Evolutionary conservation across 2,797 vertebrate species (phyloP), one percentile per base, ranked within the genome.

Genomic region (Loriculus beryllinus): DNA sequence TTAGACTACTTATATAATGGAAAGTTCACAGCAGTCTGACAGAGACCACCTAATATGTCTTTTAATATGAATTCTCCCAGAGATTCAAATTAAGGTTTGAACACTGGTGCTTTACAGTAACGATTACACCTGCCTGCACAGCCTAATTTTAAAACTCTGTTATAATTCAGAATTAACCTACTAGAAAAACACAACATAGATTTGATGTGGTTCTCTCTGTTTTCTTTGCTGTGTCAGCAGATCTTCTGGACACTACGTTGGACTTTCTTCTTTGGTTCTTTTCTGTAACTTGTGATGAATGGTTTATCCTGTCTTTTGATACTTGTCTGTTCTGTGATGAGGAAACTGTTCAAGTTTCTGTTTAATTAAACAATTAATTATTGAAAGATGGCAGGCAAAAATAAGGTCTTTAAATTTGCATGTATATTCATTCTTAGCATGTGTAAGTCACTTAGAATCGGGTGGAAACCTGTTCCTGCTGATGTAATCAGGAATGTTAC

Each of bases 11-110:
- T 83, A 79, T 83, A 64, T 90, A 95, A 96, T 88, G 76, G 82
- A 92, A 96, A 96, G 92, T 91, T 97, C 95, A 93, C 62, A 87
- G 91, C 47, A 89, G 74, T 91, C 62, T 89, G 69, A 54, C 43
- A 72, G 80, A 94, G 83, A 92, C 39, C 57, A 94, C 59, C 54
- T 88, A 64, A 51, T 93, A 89, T 20, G 17, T 63, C 87, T 92
- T 91, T 94, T 95, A 95, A 76, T 92, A 94, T 74, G 72, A 95
- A 90, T 95, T 93, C 85, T 88, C 85, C 76, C 54, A 78, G 83
- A 93, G 93, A 96, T 96, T 96, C 96, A 95, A 97, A 94, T 96
- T 89, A 93, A 95, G 68, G 69, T 79, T 88, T 86, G 88, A 83
- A 63, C 29, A 22, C 26, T 63, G 29, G 63, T 92, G 33, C 56